Percentiles rank a stretch among this genome's conserved stretches.
These are phyloP conservation scores for Meloidogyne floridensis DNA, from an alignment of 1,140 invertebrate species.

Conservation along the genomic window DNA sequence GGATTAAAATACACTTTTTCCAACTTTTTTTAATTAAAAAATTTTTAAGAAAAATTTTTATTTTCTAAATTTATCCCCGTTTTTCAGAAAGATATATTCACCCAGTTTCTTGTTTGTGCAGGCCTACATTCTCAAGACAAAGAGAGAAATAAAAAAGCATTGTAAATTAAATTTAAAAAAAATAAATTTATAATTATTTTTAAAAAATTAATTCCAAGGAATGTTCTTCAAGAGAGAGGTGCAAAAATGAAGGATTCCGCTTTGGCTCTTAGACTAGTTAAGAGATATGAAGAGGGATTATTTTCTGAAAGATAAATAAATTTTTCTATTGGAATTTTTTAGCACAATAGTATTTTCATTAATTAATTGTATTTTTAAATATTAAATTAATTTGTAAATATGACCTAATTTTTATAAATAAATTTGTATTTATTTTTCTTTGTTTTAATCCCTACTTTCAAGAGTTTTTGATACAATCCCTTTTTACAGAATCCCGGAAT, in stretches of 20 bases:
- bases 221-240: slow-evolving; percentile 42
- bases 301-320: slow-evolving; percentile 9
- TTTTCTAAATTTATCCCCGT: slow-evolving; percentile 17
- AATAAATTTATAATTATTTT: neutral
- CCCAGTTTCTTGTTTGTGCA: slow-evolving; percentile 67
- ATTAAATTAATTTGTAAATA: too few relatives aligned
- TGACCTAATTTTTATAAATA: too few relatives aligned
- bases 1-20: too few relatives aligned
- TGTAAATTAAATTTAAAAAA: slow-evolving; percentile 25
- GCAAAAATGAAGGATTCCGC: slow-evolving; percentile 37
- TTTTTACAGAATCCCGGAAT: too few relatives aligned
- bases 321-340: slow-evolving; percentile 4
- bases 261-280: slow-evolving; percentile 41
- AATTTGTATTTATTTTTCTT: too few relatives aligned
- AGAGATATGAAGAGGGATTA: slow-evolving; percentile 30
- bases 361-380: neutral
- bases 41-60: slow-evolving; percentile 17
- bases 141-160: slow-evolving; percentile 40
- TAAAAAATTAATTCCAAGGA: slow-evolving; percentile 32
- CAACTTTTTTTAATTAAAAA: neutral
- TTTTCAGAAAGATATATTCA: slow-evolving; percentile 67
- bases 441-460: too few relatives aligned
- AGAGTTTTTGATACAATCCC: too few relatives aligned
- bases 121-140: slow-evolving; percentile 64
- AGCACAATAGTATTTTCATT: neutral